phyloP scores from a whole-genome alignment of 2,113 vertebrate genomes.

The Naja naja region DNA sequence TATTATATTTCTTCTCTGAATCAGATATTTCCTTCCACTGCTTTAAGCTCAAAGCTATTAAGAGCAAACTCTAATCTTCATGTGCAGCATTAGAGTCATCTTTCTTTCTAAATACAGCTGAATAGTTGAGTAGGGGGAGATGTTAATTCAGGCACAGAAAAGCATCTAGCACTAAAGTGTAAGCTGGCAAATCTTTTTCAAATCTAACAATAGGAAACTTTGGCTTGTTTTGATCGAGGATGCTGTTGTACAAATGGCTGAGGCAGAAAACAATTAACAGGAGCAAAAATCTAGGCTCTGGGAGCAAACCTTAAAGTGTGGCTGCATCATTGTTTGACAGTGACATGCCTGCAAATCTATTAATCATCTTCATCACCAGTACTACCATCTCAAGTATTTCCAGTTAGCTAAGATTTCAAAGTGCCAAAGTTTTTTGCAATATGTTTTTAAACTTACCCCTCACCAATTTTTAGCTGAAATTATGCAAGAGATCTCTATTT shows the following conservation, averaged over 20 bases:
- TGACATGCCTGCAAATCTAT: neutral
- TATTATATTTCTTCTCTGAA: constrained; percentile 65
- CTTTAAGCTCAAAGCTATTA: constrained; percentile 48
- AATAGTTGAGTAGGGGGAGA: constrained; percentile 32
- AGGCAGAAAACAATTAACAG: neutral
- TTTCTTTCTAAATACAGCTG: constrained; percentile 56
- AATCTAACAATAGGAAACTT: constrained; percentile 52
- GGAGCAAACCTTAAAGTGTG: neutral
- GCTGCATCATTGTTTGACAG: neutral
- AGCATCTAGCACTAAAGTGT: constrained; percentile 39
- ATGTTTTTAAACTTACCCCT: neutral
- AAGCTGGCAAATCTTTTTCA: constrained; percentile 59
- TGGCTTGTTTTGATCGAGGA: neutral
- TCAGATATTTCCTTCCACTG: constrained; percentile 38
- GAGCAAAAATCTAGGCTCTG: neutral
- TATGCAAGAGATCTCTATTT: neutral
- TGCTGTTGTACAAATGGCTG: constrained; percentile 2
- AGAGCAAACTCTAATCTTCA: constrained; percentile 48
- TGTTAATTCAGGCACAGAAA: constrained; percentile 52
- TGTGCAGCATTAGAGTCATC: constrained; percentile 37
- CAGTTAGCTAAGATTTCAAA: neutral
- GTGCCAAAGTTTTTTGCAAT: neutral
- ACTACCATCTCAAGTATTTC: neutral
- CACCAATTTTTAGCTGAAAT: neutral
- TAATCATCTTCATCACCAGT: neutral